Evolutionary conservation across 2,888 invertebrate species (phyloP), one percentile per base, ranked within the genome.

Genomic region (Drosophila quinaria): DNA sequence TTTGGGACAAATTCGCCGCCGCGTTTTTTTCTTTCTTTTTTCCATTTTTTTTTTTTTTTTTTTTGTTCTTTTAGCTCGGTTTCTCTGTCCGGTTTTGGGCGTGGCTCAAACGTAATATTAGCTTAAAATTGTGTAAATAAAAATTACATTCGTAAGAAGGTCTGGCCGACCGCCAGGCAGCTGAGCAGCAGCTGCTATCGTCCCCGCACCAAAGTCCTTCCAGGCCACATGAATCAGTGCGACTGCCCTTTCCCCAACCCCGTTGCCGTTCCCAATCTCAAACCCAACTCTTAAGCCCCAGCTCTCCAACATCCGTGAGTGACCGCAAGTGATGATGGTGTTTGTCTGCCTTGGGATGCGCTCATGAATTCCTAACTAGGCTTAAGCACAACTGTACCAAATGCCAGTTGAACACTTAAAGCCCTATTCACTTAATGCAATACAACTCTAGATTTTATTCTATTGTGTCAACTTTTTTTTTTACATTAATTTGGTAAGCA

Each of bases 91-190:
- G 39, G 65, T 69, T 72, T 80, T 81, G 79, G 84, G 84, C 77
- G 79, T 79, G 85, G 83, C 86, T 86, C 76, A 72, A 83, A 80
- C 86, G 82, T 81, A 75, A 84, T 87, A 87, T 87, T 87, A 87
- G 87, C 87, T 87, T 87, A 84, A 87, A 87, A 87, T 87, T 87
- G 86, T 87, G 87, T 87, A 87, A 87, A 87, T 87, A 87, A 87
- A 87, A 87, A 87, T 87, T 87, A 87, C 87, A 87, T 82, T 87
- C 87, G 78, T 87, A 87, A 87, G 86, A 85, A 85, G 81, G 83
- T 78, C 74, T 73, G 58, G 65, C 56, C 52, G 62, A 58, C 54
- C 17, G 42, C 19, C 42, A 62, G 61, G 47, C 63, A 67, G 55
- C 63, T 51, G 71, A 68, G 58, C 67, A 71, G 74, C 74, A 78